phyloP scores from a whole-genome alignment of 2,113 vertebrate genomes.

The Nibea coibor region DNA sequence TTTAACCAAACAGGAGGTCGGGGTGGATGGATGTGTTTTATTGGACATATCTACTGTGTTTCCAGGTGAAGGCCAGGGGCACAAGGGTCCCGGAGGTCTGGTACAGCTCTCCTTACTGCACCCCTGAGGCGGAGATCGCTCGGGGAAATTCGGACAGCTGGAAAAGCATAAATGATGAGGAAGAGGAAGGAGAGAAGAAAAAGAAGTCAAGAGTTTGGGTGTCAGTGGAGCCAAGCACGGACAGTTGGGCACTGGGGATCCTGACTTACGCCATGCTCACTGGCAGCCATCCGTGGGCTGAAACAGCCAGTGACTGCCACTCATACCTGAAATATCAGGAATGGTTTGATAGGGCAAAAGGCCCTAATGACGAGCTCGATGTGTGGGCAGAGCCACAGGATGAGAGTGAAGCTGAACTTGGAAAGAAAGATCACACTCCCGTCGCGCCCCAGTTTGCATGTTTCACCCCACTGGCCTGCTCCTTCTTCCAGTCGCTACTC shows the following conservation, averaged over 20 bases:
- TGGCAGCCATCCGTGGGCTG: conserved; percentile 87
- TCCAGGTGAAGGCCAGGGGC: conserved; percentile 83
- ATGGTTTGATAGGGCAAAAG: conserved; percentile 80
- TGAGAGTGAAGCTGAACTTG: neutral
- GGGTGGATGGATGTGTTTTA: neutral
- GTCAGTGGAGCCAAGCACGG: conserved; percentile 83
- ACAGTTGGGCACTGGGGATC: conserved; percentile 90
- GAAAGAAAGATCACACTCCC: neutral
- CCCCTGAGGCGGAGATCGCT: conserved; percentile 85
- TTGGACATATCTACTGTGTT: neutral
- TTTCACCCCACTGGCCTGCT: conserved; percentile 79
- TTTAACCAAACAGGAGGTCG: neutral
- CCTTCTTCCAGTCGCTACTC: conserved; percentile 85
- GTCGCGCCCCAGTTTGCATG: conserved; percentile 77
- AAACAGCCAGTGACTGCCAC: conserved; percentile 79
- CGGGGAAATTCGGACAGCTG: conserved; percentile 56
- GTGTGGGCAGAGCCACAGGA: conserved; percentile 40
- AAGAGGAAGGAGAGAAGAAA: conserved; percentile 37
- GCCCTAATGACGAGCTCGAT: conserved; percentile 28
- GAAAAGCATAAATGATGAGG: neutral
- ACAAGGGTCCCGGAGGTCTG: conserved; percentile 82
- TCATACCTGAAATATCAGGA: conserved; percentile 82
- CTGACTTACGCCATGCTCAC: conserved; percentile 88
- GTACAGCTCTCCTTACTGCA: conserved; percentile 85
- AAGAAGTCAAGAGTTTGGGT: conserved; percentile 66